A percentile compares a stretch with the other conserved stretches of the same genome.
These are phyloP conservation scores for Mythimna pallens DNA, from an alignment of 2,888 invertebrate species.

Conservation along the genomic window DNA sequence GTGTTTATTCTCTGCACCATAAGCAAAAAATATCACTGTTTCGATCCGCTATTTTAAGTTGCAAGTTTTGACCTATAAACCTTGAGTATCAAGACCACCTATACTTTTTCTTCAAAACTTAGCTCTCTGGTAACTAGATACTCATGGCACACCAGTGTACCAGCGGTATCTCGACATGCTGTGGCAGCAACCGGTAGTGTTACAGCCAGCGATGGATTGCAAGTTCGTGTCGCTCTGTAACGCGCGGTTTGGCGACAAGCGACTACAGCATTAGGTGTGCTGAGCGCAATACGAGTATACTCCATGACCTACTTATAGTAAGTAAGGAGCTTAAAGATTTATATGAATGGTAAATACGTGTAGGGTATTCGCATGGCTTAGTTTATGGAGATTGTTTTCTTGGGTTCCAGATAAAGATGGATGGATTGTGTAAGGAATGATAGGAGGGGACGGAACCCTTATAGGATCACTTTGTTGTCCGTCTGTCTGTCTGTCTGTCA, in stretches of 20 bases:
- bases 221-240: slow-evolving; percentile 40
- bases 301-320: slow-evolving; percentile 31
- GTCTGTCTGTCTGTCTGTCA: too few species aligned
- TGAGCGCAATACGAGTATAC: slow-evolving; percentile 3
- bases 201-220: slow-evolving; percentile 51
- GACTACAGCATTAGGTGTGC: slow-evolving; percentile 42
- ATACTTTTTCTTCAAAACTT: neutral
- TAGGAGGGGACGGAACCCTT: neutral
- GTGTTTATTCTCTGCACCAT: too few species aligned
- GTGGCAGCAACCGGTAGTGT: slow-evolving; percentile 39
- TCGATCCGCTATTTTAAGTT: too few species aligned
- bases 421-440: neutral
- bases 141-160: slow-evolving; percentile 4
- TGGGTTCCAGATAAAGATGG: neutral
- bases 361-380: slow-evolving; percentile 17
- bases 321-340: slow-evolving; percentile 43
- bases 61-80: too few species aligned
- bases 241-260: slow-evolving; percentile 34
- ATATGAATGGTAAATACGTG: slow-evolving; percentile 39
- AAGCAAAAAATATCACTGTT: too few species aligned
- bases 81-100: neutral
- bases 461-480: too few species aligned
- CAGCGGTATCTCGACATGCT: slow-evolving; percentile 1
- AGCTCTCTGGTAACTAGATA: slow-evolving; percentile 5
- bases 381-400: slow-evolving; percentile 9